phyloP scores from a whole-genome alignment of 2,888 invertebrate species.

The Automeris io region DNA sequence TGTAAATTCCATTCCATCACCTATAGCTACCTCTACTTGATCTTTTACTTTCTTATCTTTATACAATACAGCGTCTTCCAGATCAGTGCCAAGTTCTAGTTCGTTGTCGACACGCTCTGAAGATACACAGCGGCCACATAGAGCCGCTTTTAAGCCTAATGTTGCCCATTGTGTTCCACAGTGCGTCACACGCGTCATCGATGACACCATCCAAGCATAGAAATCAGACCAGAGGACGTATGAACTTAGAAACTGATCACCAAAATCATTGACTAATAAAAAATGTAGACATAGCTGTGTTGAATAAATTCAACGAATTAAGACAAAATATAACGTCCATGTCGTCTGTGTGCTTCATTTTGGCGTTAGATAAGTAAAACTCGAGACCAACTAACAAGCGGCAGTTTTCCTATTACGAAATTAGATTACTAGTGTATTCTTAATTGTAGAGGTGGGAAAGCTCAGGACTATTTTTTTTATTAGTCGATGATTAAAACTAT shows the following conservation, averaged over 20 bases:
- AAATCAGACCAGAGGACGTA: conserved; percentile 63
- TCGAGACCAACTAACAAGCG: too few relatives aligned
- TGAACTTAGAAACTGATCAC: conserved; percentile 16
- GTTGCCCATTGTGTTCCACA: conserved; percentile 41
- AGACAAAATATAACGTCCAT: too few relatives aligned
- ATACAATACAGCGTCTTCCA: conserved; percentile 90
- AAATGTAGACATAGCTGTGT: too few relatives aligned
- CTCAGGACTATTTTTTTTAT: too few relatives aligned
- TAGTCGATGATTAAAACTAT: too few relatives aligned
- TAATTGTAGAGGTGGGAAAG: too few relatives aligned
- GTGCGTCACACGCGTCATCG: conserved; percentile 37
- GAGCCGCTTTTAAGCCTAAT: conserved; percentile 76
- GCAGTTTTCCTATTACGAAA: too few relatives aligned
- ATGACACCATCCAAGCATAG: conserved; percentile 69
- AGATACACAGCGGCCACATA: conserved; percentile 81
- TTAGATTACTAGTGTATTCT: too few relatives aligned
- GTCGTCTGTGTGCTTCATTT: too few relatives aligned
- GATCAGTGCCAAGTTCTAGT: conserved; percentile 79
- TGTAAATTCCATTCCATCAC: conserved; percentile 95
- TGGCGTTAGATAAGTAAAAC: too few relatives aligned
- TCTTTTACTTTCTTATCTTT: conserved; percentile 93
- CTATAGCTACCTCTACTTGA: conserved; percentile 93
- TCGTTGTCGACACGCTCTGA: conserved; percentile 81
- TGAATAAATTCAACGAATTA: too few relatives aligned
- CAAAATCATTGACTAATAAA: too few relatives aligned